These are phyloP conservation scores for Peromyscus nudipes DNA, from an alignment of 2,797 vertebrate genomes.

Conservation along the genomic window DNA sequence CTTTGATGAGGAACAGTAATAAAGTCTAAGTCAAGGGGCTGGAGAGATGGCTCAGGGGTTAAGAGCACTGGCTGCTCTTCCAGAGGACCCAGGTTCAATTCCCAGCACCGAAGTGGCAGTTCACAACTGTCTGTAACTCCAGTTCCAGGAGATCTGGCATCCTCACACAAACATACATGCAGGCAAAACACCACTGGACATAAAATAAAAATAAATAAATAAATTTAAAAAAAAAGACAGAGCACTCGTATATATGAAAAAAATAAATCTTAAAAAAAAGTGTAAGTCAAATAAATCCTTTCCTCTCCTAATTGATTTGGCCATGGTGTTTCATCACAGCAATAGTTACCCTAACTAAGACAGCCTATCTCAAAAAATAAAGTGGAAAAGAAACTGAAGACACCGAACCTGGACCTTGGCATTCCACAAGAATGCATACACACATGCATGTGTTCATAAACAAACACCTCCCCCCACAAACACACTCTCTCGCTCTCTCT, in stretches of 20 bases:
- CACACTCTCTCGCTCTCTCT: neutral
- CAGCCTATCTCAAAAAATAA: neutral
- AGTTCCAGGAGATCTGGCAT: no score
- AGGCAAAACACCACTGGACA: no score
- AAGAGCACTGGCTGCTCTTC: no score
- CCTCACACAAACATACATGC: no score
- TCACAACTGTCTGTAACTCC: no score
- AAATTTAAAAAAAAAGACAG: no score
- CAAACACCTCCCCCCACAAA: neutral
- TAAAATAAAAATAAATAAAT: no score
- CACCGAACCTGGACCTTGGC: neutral
- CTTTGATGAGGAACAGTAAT: neutral
- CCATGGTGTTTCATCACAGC: neutral
- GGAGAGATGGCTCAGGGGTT: no score
- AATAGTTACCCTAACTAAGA: neutral
- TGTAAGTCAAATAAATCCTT: neutral
- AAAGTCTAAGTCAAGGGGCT: neutral
- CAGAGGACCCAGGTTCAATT: no score
- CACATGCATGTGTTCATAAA: neutral
- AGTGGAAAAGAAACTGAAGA: neutral
- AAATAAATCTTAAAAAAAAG: neutral
- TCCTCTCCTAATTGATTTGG: neutral
- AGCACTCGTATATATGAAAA: no score
- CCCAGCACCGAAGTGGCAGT: no score
- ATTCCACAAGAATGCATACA: neutral